Percentiles rank a stretch among this genome's conserved stretches.
Evolutionary conservation across 30 jellyfish, hydroid and myxozoan genomes (phyloP).

Genomic region (Turritopsis dohrnii): DNA sequence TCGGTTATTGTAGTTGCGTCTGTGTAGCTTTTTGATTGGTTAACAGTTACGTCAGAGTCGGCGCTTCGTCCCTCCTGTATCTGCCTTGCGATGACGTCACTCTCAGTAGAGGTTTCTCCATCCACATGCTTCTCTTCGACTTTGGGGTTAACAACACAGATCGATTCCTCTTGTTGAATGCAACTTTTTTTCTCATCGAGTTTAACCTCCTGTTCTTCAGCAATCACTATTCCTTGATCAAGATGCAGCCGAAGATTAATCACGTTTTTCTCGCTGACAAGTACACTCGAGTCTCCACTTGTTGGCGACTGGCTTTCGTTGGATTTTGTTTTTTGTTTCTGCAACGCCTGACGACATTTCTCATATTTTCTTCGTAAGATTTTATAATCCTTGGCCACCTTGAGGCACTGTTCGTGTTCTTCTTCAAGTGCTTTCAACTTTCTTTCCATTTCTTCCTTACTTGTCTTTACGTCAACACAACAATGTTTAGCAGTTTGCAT

Average conservation of each 20-base stretch:
- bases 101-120: background rate
- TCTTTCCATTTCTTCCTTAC: background rate
- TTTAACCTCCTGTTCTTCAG: background rate
- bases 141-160: background rate
- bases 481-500: background rate
- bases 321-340: background rate
- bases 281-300: background rate
- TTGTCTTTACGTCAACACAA: background rate
- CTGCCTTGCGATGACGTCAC: background rate
- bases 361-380: background rate
- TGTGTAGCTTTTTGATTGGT: background rate
- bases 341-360: background rate
- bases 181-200: background rate
- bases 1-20: background rate
- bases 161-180: background rate
- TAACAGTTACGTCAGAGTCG: background rate
- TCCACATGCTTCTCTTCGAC: background rate
- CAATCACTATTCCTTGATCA: background rate
- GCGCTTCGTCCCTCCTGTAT: background rate
- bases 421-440: background rate
- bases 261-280: background rate
- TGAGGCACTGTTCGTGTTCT: background rate
- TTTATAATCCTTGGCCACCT: background rate
- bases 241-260: slow-evolving; percentile 1
- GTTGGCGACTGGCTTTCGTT: background rate